Conservation (phyloP, 2,113 vertebrate genomes). For the Hyaena hyaena region DNA sequence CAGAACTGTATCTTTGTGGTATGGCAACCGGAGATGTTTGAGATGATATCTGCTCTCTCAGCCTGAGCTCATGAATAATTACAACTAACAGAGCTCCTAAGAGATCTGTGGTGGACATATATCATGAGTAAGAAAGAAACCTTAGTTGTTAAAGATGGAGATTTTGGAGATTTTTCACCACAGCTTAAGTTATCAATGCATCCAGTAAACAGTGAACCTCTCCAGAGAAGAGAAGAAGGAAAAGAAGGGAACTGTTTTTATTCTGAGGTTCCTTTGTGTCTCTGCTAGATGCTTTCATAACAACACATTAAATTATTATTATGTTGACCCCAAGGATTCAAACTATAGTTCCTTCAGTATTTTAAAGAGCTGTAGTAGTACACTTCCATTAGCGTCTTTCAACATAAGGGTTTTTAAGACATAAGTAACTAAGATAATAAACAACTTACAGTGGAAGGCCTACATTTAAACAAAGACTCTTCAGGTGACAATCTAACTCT, state of each 20-base stretch:
- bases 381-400: neutral
- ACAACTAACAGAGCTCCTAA: neutral
- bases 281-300: neutral
- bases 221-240: neutral
- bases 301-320: neutral
- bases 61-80: neutral
- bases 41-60: neutral
- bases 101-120: neutral
- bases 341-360: neutral
- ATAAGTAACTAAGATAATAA: neutral
- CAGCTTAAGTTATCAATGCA: neutral
- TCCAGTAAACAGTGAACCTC: neutral
- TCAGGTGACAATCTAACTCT: neutral
- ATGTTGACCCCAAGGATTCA: neutral
- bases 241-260: neutral
- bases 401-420: neutral
- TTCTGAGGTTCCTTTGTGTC: neutral
- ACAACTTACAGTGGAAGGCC: neutral
- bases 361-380: neutral
- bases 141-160: neutral
- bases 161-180: neutral
- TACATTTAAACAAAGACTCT: neutral
- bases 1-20: neutral
- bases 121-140: neutral
- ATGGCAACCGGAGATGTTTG: neutral